Evolutionary conservation across 2,797 vertebrate genomes (phyloP).

Genomic region (Acanthis flammea): DNA sequence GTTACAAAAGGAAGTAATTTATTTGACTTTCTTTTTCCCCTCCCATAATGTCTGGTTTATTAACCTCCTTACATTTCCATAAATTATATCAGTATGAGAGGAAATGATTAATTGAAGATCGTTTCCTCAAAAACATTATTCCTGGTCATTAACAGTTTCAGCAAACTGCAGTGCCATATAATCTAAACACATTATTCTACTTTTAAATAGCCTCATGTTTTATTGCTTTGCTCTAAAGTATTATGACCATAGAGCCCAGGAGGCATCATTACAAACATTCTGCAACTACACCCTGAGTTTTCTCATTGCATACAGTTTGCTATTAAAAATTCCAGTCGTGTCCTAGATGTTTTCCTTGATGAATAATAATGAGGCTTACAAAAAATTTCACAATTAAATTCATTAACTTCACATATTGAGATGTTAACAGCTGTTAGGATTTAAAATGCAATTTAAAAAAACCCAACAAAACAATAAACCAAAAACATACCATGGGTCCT

Average conservation of each 20-base stretch:
- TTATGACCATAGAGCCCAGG: slow-evolving; percentile 55
- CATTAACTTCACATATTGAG: not conserved
- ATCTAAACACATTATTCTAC: slow-evolving; percentile 62
- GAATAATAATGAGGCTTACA: slow-evolving; percentile 18
- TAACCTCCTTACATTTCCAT: slow-evolving; percentile 77
- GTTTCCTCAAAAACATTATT: slow-evolving; percentile 78
- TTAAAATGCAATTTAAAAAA: not conserved
- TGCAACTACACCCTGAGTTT: slow-evolving; percentile 30
- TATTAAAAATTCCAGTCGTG: slow-evolving; percentile 18
- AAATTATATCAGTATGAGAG: slow-evolving; percentile 75
- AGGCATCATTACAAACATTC: slow-evolving; percentile 62
- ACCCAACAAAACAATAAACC: not conserved
- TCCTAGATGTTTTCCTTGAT: slow-evolving; percentile 23
- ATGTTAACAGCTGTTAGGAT: slow-evolving; percentile 10
- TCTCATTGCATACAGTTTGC: slow-evolving; percentile 24
- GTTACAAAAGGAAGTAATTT: slow-evolving; percentile 81
- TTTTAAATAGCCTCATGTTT: slow-evolving; percentile 72
- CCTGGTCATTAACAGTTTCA: slow-evolving; percentile 75
- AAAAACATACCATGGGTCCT: not conserved
- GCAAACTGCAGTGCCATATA: slow-evolving; percentile 63
- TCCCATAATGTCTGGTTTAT: slow-evolving; percentile 70
- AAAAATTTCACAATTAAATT: slow-evolving; percentile 5
- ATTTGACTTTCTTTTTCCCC: slow-evolving; percentile 70
- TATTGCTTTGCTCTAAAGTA: slow-evolving; percentile 62
- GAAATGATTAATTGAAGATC: slow-evolving; percentile 81